Evolutionary conservation across 2,113 vertebrate species (phyloP).

Genomic region (Numida meleagris): DNA sequence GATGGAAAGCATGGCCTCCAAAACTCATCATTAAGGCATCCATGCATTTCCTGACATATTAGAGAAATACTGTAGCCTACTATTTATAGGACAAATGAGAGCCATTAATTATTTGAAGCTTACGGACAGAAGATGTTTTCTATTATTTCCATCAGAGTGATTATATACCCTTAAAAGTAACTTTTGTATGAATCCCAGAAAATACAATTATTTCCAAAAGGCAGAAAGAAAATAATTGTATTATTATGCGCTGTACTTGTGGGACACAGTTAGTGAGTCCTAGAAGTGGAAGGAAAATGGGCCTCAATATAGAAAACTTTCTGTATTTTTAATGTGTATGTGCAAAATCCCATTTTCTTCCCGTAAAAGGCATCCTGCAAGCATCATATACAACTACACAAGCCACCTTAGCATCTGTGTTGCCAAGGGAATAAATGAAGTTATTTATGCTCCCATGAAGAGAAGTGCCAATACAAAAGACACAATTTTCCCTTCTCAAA

Average conservation of each 20-base stretch:
- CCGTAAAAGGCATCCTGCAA: neutral
- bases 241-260: neutral
- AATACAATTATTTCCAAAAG: neutral
- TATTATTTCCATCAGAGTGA: neutral
- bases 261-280: neutral
- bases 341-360: neutral
- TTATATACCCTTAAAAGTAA: neutral
- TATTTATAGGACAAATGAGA: neutral
- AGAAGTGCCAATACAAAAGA: neutral
- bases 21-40: neutral
- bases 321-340: neutral
- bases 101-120: neutral
- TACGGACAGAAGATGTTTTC: neutral
- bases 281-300: neutral
- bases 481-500: neutral
- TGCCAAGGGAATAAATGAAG: neutral
- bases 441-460: neutral
- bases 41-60: neutral
- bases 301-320: neutral
- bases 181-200: neutral
- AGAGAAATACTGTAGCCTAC: neutral
- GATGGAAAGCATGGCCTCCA: neutral
- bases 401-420: neutral
- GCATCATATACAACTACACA: neutral
- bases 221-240: neutral